Evolutionary conservation across 2,113 vertebrate species (phyloP).

Genomic region (Salminus brasiliensis): DNA sequence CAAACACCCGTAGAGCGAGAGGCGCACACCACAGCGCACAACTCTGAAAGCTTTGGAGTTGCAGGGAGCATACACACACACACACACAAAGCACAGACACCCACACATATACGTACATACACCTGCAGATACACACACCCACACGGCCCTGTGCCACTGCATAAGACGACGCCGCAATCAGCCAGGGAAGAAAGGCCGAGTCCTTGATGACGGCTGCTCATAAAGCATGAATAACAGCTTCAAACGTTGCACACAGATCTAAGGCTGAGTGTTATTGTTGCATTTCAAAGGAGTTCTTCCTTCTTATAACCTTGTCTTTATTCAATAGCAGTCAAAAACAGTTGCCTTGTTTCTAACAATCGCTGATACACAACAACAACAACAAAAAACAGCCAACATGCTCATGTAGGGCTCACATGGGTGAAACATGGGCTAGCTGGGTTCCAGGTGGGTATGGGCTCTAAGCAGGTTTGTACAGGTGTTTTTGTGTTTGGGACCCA

Average conservation of each 20-base stretch:
- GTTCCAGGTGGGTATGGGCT: too few species aligned
- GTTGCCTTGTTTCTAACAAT: background rate
- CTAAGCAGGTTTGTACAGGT: too few species aligned
- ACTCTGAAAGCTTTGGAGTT: background rate
- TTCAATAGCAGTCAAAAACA: background rate
- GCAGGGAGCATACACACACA: background rate
- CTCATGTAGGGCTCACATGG: too few species aligned
- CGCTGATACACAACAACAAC: background rate
- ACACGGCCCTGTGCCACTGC: background rate
- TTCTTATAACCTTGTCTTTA: background rate
- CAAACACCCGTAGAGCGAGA: slow-evolving; percentile 23
- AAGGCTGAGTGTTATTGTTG: background rate
- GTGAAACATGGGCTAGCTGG: too few species aligned
- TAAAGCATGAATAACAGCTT: background rate
- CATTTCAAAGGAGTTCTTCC: background rate
- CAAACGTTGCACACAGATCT: background rate
- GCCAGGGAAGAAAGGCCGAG: background rate
- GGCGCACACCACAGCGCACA: background rate
- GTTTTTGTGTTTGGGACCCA: too few species aligned
- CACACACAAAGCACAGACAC: slow-evolving; percentile 15
- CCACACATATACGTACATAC: background rate
- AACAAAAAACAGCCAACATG: too few species aligned
- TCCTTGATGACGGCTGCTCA: background rate
- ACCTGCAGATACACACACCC: background rate
- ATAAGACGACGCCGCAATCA: background rate